Evolutionary conservation across 2,797 vertebrate genomes (phyloP).

Genomic region (Lithobates sylvaticus): DNA sequence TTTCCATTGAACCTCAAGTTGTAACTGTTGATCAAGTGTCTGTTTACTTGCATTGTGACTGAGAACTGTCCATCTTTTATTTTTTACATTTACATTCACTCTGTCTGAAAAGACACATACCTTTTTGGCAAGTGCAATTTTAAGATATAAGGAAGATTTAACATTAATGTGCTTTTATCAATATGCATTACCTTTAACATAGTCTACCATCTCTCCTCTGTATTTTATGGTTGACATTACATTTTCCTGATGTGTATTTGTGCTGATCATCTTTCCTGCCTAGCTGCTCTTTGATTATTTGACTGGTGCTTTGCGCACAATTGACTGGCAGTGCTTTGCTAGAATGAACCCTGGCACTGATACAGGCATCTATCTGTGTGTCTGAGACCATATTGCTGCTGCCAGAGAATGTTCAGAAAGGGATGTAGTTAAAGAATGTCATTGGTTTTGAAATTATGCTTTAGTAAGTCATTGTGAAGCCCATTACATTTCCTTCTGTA

Average conservation of each 20-base stretch:
- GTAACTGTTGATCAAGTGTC: constrained; percentile 4
- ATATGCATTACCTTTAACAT: not conserved
- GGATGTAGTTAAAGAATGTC: not conserved
- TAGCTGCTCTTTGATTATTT: not conserved
- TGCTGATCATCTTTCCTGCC: not conserved
- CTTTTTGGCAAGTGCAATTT: constrained; percentile 43
- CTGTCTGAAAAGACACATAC: constrained; percentile 1
- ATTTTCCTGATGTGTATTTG: not conserved
- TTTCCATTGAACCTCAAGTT: not conserved
- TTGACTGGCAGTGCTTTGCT: constrained; percentile 14
- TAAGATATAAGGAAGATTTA: not conserved
- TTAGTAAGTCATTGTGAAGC: not conserved
- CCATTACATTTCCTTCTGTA: constrained; percentile 25
- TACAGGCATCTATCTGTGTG: not conserved
- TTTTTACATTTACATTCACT: not conserved
- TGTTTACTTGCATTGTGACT: not conserved
- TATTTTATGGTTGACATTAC: not conserved
- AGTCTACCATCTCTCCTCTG: too few relatives aligned
- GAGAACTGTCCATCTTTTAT: not conserved
- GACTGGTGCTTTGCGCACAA: not conserved
- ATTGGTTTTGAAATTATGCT: not conserved
- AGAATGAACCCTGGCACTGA: not conserved
- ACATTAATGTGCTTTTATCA: not conserved
- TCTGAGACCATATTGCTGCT: not conserved
- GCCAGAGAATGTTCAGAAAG: not conserved